Percentiles rank a stretch among this genome's conserved stretches.
Evolutionary conservation across 1,140 invertebrate genomes (phyloP).

Genomic region (Drosophila pectinifera): DNA sequence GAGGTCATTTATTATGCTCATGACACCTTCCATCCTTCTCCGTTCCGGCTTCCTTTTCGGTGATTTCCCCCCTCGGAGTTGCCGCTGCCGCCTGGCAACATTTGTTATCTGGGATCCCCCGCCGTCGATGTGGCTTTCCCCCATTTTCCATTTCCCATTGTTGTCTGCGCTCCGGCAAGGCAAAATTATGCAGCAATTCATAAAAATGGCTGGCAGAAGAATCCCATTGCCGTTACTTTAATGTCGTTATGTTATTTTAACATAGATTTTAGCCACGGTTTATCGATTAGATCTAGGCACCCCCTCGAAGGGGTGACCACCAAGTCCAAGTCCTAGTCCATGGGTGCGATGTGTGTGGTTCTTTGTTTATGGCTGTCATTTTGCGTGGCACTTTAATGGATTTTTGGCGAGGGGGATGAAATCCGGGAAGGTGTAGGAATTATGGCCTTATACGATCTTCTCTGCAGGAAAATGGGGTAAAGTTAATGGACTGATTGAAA

Average conservation of each 20-base stretch:
- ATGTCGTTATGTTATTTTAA: constrained; percentile 58
- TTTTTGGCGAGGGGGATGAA: constrained; percentile 2
- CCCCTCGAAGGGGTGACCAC: constrained; percentile 14
- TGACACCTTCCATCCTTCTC: constrained; percentile 68
- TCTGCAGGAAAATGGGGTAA: neutral
- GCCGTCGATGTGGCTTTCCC: constrained; percentile 1
- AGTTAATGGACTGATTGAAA: constrained; percentile 33
- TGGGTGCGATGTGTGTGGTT: constrained; percentile 37
- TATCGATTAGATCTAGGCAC: constrained; percentile 55
- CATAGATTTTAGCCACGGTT: constrained; percentile 56
- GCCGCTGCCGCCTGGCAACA: constrained; percentile 52
- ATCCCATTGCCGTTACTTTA: constrained; percentile 41
- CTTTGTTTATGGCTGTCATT: constrained; percentile 33
- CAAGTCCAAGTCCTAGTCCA: neutral
- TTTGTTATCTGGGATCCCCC: constrained; percentile 56
- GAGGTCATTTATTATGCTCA: constrained; percentile 79
- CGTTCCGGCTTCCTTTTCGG: constrained; percentile 13
- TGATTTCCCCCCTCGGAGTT: neutral
- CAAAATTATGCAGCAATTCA: constrained; percentile 78
- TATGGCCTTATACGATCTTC: neutral
- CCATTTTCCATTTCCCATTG: constrained; percentile 38
- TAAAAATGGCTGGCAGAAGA: constrained; percentile 59
- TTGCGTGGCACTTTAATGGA: constrained; percentile 45
- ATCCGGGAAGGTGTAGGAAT: constrained; percentile 1
- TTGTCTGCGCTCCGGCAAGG: constrained; percentile 42